phyloP scores from a whole-genome alignment of 2,113 vertebrate species.

The Meleagris gallopavo region DNA sequence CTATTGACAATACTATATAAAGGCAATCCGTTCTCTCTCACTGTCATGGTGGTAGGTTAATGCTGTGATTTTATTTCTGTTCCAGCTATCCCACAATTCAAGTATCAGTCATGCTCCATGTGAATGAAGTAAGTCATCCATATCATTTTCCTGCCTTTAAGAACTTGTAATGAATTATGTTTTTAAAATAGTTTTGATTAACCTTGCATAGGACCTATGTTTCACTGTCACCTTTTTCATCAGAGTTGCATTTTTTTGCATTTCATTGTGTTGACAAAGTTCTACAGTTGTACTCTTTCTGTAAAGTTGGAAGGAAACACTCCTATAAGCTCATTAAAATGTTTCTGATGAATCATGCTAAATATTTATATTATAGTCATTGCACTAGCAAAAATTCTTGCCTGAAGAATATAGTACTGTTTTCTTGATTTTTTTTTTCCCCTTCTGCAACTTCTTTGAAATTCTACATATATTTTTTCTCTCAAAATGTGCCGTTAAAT shows the following conservation, averaged over 20 bases:
- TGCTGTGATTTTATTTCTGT: not conserved
- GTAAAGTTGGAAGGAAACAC: not conserved
- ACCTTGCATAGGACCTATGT: not conserved
- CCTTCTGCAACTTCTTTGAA: not conserved
- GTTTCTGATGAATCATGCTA: not conserved
- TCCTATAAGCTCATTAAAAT: not conserved
- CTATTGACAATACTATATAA: not conserved
- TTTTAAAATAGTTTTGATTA: not conserved
- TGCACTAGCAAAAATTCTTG: not conserved
- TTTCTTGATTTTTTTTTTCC: not conserved
- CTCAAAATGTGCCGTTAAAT: not conserved
- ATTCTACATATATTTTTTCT: not conserved
- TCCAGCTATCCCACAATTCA: not conserved
- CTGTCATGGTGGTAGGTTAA: not conserved
- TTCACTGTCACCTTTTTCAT: not conserved
- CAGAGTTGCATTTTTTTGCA: not conserved
- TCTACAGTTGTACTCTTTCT: fast-evolving
- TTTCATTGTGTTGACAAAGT: not conserved
- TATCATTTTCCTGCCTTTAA: not conserved
- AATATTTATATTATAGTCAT: not conserved
- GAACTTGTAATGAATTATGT: not conserved
- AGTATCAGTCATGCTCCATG: not conserved
- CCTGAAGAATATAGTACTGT: not conserved
- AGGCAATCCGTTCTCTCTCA: not conserved
- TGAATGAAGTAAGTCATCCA: not conserved